These are phyloP conservation scores for Psittacula cyanocephala DNA, from an alignment of 2,113 vertebrate genomes.

Conservation along the genomic window DNA sequence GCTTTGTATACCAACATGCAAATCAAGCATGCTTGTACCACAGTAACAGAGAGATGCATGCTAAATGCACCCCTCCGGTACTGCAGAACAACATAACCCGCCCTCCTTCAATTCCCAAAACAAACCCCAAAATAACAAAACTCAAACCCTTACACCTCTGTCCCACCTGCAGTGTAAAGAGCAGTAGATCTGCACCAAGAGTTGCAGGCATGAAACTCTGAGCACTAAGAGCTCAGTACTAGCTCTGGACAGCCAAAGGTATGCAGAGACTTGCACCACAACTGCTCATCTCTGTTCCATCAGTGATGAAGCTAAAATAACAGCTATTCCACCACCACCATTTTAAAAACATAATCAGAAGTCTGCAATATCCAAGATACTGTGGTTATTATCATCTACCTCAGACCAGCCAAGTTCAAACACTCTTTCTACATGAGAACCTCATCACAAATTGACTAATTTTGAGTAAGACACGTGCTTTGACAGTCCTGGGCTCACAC, in stretches of 20 bases:
- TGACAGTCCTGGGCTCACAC: neutral
- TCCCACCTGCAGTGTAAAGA: neutral
- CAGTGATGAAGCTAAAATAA: neutral
- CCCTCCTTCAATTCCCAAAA: neutral
- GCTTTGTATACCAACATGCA: neutral
- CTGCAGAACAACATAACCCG: neutral
- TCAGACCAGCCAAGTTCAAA: neutral
- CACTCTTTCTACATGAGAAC: neutral
- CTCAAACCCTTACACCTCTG: neutral
- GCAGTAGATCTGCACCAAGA: neutral
- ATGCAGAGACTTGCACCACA: neutral
- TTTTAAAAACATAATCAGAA: neutral
- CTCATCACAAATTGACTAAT: neutral
- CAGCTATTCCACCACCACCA: neutral
- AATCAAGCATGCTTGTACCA: neutral
- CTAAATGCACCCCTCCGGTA: neutral
- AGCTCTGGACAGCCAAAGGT: neutral
- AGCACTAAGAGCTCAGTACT: neutral
- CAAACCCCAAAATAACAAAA: neutral
- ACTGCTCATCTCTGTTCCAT: neutral
- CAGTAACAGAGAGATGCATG: neutral
- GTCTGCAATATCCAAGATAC: neutral
- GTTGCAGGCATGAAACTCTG: neutral
- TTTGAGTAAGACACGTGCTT: rapidly evolving
- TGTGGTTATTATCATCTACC: neutral